Base-by-base conservation (phyloP, 2,888 invertebrate genomes). In the Mactromeris polynyma region DNA sequence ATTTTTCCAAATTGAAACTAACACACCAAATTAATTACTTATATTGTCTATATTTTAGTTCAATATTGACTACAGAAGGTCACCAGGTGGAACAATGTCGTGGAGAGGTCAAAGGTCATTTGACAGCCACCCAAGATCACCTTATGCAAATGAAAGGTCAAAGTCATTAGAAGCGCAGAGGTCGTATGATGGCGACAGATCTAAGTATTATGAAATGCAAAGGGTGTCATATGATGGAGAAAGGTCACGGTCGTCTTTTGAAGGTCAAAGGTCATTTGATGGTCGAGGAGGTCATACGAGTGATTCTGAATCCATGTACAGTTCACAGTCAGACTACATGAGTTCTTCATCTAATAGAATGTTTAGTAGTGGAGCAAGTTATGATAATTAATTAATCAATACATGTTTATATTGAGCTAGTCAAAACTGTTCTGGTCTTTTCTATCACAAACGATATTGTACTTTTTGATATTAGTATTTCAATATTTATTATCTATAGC, bases 31-130 rank as follows among this genome's bases (percentile, higher is more conserved):
- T n/a, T n/a, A n/a, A n/a, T n/a, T n/a, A n/a, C n/a, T n/a, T n/a
- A n/a, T n/a, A n/a, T n/a, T n/a, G n/a, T n/a, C 21, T 85, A 69
- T 38, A 79, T 94, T 96, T 84, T 95, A 97, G 97, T 97, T 96
- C 94, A 97, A 97, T 94, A 97, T 97, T 91, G 97, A 97, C 94
- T 97, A 97, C 95, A 92, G 95, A 83, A 92, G 93, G 21, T 95
- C 95, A 19, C 95, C 95, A 9, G 94, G 94, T 9, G 94, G 93
- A 19, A 94, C 92, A 54, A 88, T 91, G 81, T 88, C 93, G 21
- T 95, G 95, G 95, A 87, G 94, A 80, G 96, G 96, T 83, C 96
- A 97, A 80, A 95, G 91, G 78, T 93, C 94, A 85, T 94, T 93
- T 87, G 94, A 94, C 51, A 89, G 91, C 21, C 92, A 93, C 36